A percentile compares a stretch with the other conserved stretches of the same genome.
These are phyloP conservation scores for Platichthys flesus DNA, from an alignment of 2,113 vertebrate genomes.

Conservation along the genomic window DNA sequence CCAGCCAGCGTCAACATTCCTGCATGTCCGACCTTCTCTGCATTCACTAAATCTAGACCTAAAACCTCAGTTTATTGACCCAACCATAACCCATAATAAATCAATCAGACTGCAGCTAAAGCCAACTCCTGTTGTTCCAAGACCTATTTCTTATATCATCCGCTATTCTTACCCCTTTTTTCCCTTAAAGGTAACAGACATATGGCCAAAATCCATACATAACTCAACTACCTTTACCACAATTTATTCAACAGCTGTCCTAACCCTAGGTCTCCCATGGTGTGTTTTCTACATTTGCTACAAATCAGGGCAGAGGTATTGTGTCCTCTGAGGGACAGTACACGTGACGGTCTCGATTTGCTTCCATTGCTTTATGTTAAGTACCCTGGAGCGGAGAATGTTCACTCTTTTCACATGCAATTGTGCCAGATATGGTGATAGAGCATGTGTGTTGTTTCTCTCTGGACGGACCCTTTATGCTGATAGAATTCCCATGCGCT, in stretches of 20 bases:
- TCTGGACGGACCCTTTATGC: constrained; percentile 13
- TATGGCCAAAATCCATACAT: constrained; percentile 31
- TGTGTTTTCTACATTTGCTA: constrained; percentile 33
- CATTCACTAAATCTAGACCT: constrained; percentile 26
- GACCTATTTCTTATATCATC: constrained; percentile 13
- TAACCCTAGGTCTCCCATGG: constrained; percentile 14
- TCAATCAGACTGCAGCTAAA: constrained; percentile 12
- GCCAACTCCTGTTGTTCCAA: constrained; percentile 20
- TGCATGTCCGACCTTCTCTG: constrained; percentile 16
- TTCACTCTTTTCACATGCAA: constrained; percentile 22
- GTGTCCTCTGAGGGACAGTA: constrained; percentile 22
- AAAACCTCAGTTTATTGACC: constrained; percentile 29
- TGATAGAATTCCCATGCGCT: constrained; percentile 26
- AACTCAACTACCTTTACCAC: constrained; percentile 20
- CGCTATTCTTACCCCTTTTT: constrained; percentile 7
- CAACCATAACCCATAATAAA: constrained; percentile 32
- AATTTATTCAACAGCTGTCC: constrained; percentile 47
- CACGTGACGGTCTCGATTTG: constrained; percentile 20
- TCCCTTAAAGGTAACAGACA: constrained; percentile 22
- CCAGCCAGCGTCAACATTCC: constrained; percentile 15
- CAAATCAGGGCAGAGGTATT: constrained; percentile 1
- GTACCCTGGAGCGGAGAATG: neutral
- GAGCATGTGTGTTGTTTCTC: constrained; percentile 13
- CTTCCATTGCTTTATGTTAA: constrained; percentile 26
- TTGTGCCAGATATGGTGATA: constrained; percentile 20